Conservation (phyloP, 2,888 invertebrate genomes). For the Netelia virgata region DNA sequence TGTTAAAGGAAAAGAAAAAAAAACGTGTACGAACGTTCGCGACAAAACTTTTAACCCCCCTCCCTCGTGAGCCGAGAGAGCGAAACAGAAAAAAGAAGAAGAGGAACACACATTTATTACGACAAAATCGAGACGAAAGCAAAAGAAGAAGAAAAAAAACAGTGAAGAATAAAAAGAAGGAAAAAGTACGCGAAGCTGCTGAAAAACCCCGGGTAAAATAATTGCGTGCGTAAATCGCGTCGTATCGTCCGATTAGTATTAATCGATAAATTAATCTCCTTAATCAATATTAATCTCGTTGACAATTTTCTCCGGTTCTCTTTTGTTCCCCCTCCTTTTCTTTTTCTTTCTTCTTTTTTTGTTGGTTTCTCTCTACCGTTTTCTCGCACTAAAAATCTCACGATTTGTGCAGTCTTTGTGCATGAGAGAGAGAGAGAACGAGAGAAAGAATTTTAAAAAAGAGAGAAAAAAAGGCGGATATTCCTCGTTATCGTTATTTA, state of each 20-base stretch:
- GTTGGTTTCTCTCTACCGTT: conserved; percentile 40
- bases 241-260: conserved; percentile 66
- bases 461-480: background rate
- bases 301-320: conserved; percentile 43
- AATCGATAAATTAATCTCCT: conserved; percentile 68
- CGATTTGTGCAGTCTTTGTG: conserved; percentile 25
- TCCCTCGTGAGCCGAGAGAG: conserved; percentile 48
- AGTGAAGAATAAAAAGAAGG: conserved; percentile 64
- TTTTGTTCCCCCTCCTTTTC: background rate
- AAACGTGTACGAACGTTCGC: conserved; percentile 60
- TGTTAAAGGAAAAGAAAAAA: background rate
- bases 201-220: conserved; percentile 66
- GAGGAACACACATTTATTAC: conserved; percentile 64
- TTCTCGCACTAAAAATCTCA: conserved; percentile 58
- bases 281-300: background rate
- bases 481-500: conserved; percentile 33
- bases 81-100: conserved; percentile 66
- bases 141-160: conserved; percentile 57
- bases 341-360: conserved; percentile 36
- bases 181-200: conserved; percentile 66
- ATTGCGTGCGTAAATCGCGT: conserved; percentile 60
- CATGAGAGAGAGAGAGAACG: background rate
- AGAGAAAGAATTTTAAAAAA: too few relatives aligned
- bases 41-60: conserved; percentile 69
- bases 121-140: conserved; percentile 62